Conservation (phyloP, 2,113 vertebrate species). For the Cathartes aura region DNA sequence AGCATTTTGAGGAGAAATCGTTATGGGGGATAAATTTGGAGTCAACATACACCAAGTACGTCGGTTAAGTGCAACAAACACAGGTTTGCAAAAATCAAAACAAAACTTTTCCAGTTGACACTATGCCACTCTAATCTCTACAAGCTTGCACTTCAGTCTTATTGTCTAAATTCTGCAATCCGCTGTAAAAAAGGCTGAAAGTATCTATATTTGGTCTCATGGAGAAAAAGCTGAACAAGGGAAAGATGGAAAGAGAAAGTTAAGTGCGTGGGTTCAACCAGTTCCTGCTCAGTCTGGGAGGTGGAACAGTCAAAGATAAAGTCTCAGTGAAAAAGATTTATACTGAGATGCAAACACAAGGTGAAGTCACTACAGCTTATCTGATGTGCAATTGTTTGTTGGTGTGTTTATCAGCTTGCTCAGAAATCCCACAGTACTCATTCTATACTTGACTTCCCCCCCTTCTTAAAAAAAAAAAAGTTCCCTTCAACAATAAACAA, state of each 20-base stretch:
- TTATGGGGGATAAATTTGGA: background rate
- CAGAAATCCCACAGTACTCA: background rate
- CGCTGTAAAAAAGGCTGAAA: background rate
- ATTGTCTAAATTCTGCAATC: background rate
- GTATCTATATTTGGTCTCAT: background rate
- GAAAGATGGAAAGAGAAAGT: background rate
- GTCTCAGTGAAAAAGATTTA: background rate
- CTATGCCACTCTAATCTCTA: background rate
- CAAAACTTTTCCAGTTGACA: background rate
- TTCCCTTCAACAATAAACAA: background rate
- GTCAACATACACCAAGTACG: background rate
- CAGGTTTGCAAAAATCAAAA: background rate
- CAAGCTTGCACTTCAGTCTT: background rate
- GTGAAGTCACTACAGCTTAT: background rate
- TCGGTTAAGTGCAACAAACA: background rate
- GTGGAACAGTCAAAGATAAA: background rate
- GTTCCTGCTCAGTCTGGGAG: background rate
- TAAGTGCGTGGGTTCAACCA: background rate
- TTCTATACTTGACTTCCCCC: background rate
- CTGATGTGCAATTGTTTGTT: background rate
- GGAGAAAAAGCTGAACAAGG: background rate
- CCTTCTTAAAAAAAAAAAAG: background rate
- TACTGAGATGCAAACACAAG: background rate
- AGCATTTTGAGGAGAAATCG: background rate
- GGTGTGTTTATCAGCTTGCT: background rate